Percentiles rank a stretch among this genome's conserved stretches.
Evolutionary conservation across 1,140 invertebrate species (phyloP).

Genomic region (Thaumetopoea pityocampa): DNA sequence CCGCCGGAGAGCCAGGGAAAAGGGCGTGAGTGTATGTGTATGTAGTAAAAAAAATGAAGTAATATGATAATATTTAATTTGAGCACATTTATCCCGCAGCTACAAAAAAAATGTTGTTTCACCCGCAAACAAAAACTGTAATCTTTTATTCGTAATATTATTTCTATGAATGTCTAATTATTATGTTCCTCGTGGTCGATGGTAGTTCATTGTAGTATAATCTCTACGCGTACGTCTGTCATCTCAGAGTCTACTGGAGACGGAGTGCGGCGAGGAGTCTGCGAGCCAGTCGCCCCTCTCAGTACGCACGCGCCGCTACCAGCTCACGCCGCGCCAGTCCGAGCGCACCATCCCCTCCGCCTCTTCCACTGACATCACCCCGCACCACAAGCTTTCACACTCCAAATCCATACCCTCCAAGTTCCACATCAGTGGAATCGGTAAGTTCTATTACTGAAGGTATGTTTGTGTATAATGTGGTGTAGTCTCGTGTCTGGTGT

Average conservation of each 20-base stretch:
- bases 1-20: no score
- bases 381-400: conserved; percentile 63
- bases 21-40: no score
- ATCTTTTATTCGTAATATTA: no score
- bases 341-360: conserved; percentile 79
- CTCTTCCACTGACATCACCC: conserved; percentile 72
- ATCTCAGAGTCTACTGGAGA: conserved; percentile 86
- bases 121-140: neutral
- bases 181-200: conserved; percentile 33
- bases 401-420: conserved; percentile 69
- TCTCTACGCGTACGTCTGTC: no score
- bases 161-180: no score
- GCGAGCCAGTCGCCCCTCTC: conserved; percentile 85
- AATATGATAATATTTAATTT: no score
- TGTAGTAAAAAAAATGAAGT: no score
- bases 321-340: conserved; percentile 87
- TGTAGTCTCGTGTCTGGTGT: no score
- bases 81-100: no score
- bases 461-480: conserved; percentile 3
- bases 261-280: conserved; percentile 84
- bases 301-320: conserved; percentile 83
- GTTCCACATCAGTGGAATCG: conserved; percentile 80
- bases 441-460: conserved; percentile 53
- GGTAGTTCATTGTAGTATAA: no score
- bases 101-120: no score